Evolutionary conservation across 2,797 vertebrate species (phyloP), one percentile per base, ranked within the genome.

Genomic region (Poeciliopsis paucimaculata): DNA sequence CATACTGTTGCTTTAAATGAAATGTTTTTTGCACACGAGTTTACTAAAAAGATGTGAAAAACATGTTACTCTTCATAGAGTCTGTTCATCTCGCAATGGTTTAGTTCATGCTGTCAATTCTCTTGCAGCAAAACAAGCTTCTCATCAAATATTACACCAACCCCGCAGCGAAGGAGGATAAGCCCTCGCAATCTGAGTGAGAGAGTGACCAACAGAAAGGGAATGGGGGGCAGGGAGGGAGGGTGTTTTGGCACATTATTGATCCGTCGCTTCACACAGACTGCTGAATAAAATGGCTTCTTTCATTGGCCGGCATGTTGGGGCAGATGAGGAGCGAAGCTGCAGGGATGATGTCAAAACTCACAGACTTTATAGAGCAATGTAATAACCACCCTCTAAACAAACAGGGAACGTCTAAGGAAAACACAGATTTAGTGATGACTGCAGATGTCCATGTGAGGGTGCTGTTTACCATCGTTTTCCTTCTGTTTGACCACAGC

Each of bases 381-480:
- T 23, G 80, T 34, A 39, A 87, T 45, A 72, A 80, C 49, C 18
- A 62, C 39, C 79, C 45, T 57, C 15, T 28, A 47, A 84, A 80
- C 36, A 28, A 0, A 11, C 34, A 43, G 43, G 28, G 7, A 36
- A 45, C 31, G 43, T 31, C 0, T 0, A 39, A 68, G 16, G 64
- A 57, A 26, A 39, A 53, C 2, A 20, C 28, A 10, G 31, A 46
- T 53, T 36, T 31, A 55, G 89, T 77, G 90, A 81, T 87, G 72
- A 75, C 77, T 8, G 18, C 57, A 66, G 66, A 9, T 71, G 86
- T 9, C 91, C 94, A 94, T 66, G 75, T 64, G 94, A 82, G 93
- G 93, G 94, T 79, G 92, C 93, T 85, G 62, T 89, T 85, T 16
- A 31, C 87, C 87, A 86, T 55, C 9, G 16, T 60, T 81, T 39